phyloP scores from a whole-genome alignment of 2,888 invertebrate species.

The Mactromeris polynyma region DNA sequence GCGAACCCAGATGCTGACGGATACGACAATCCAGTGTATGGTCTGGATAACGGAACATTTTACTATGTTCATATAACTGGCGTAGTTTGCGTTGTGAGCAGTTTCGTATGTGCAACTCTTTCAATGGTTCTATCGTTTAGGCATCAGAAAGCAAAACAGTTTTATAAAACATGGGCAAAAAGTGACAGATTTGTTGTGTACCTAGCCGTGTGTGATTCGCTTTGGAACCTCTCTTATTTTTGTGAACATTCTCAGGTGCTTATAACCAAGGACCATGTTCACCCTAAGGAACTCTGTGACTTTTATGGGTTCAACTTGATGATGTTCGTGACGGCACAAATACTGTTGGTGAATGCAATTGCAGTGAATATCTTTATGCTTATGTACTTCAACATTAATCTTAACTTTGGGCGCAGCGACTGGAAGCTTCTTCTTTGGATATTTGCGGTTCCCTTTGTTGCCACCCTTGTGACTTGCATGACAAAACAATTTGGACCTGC shows the following conservation, averaged over 20 bases:
- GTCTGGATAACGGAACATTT: slow-evolving; percentile 57
- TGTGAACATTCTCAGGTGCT: slow-evolving; percentile 68
- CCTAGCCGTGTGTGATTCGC: slow-evolving; percentile 67
- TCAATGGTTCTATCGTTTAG: slow-evolving; percentile 53
- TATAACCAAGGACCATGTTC: slow-evolving; percentile 57
- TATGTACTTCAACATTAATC: slow-evolving; percentile 63
- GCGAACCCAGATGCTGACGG: slow-evolving; percentile 5
- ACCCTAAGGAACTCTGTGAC: slow-evolving; percentile 65
- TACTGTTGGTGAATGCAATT: slow-evolving; percentile 68
- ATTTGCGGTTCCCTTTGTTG: slow-evolving; percentile 68
- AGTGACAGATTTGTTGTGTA: slow-evolving; percentile 72
- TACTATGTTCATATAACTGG: slow-evolving; percentile 62
- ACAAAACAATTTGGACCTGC: slow-evolving; percentile 62
- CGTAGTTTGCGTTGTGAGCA: slow-evolving; percentile 52
- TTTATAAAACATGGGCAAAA: slow-evolving; percentile 43
- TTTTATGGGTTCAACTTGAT: slow-evolving; percentile 69
- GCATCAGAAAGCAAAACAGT: slow-evolving; percentile 21
- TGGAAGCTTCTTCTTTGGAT: slow-evolving; percentile 67
- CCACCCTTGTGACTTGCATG: slow-evolving; percentile 51
- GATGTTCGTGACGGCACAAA: slow-evolving; percentile 68
- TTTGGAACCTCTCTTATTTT: slow-evolving; percentile 66
- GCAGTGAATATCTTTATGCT: slow-evolving; percentile 68
- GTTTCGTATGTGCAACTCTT: slow-evolving; percentile 50
- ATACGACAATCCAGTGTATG: slow-evolving; percentile 63
- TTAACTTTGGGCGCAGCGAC: slow-evolving; percentile 66